phyloP scores from a whole-genome alignment of 2,113 vertebrate species.

The Canis aureus region DNA sequence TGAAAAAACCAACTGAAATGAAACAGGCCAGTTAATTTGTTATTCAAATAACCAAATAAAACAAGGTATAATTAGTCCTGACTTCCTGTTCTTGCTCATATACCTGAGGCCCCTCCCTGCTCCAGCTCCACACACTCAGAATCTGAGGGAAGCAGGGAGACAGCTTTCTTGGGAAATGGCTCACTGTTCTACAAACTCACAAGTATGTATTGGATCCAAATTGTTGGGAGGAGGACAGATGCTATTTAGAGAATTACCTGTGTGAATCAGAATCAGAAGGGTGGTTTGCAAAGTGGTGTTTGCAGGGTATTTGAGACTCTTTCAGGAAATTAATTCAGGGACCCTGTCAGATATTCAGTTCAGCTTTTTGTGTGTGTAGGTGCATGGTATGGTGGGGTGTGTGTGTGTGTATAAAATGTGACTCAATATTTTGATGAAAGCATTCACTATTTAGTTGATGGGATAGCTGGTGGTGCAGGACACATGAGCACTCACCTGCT shows the following conservation, averaged over 20 bases:
- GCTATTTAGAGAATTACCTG: not conserved
- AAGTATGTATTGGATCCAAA: slow-evolving; percentile 54
- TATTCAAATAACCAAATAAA: slow-evolving; percentile 65
- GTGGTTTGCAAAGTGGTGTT: not conserved
- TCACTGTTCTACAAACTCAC: not conserved
- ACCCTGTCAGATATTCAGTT: not conserved
- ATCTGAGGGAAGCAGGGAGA: not conserved
- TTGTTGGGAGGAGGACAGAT: not conserved
- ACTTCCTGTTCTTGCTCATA: slow-evolving; percentile 70
- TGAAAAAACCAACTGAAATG: slow-evolving; percentile 33
- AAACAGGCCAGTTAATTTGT: slow-evolving; percentile 59
- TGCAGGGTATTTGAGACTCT: not conserved
- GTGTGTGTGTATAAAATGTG: not conserved
- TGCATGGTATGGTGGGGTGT: not conserved
- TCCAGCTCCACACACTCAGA: not conserved
- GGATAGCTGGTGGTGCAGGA: not conserved
- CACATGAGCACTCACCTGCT: not conserved
- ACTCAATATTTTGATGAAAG: not conserved
- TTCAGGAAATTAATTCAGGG: not conserved
- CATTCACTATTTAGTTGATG: not conserved
- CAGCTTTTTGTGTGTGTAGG: not conserved
- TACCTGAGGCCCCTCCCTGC: slow-evolving; percentile 57
- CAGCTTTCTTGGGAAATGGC: slow-evolving; percentile 27
- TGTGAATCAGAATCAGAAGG: not conserved
- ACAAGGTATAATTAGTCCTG: slow-evolving; percentile 51